A percentile compares a stretch with the other conserved stretches of the same genome.
phyloP scores from a whole-genome alignment of 64 coral and sea anemone genomes.

The Astreopora myriophthalma region DNA sequence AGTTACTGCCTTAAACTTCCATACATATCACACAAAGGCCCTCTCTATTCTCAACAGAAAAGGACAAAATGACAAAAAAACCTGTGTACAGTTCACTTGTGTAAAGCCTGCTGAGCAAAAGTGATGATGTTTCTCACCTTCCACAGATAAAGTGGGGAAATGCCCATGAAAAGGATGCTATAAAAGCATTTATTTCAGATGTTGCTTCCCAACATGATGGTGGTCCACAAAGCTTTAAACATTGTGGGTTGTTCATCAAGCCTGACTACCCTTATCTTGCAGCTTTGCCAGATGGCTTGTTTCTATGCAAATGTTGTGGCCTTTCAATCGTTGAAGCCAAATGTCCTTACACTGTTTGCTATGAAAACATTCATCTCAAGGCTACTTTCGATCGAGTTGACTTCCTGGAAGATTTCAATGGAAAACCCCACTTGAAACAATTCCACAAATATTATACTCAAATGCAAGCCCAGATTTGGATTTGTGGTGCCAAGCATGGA shows the following conservation, averaged over 20 bases:
- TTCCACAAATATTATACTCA: slow-evolving; percentile 57
- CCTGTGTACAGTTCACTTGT: slow-evolving; percentile 32
- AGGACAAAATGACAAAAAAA: slow-evolving; percentile 34
- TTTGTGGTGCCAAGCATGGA: neutral
- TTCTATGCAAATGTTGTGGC: slow-evolving; percentile 27
- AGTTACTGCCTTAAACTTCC: slow-evolving; percentile 67
- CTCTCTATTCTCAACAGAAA: slow-evolving; percentile 47
- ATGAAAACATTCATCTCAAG: neutral
- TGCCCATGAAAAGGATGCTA: slow-evolving; percentile 33
- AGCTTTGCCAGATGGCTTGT: slow-evolving; percentile 21
- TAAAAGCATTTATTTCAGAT: slow-evolving; percentile 50
- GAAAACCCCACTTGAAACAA: neutral
- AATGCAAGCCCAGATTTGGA: slow-evolving; percentile 58
- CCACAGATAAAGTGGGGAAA: slow-evolving; percentile 64
- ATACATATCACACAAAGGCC: slow-evolving; percentile 62
- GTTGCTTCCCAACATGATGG: slow-evolving; percentile 8
- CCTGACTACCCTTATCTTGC: slow-evolving; percentile 47
- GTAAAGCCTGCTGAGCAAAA: slow-evolving; percentile 8
- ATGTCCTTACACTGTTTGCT: slow-evolving; percentile 22
- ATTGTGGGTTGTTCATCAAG: slow-evolving; percentile 62
- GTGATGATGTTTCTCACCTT: slow-evolving; percentile 47
- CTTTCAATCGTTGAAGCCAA: slow-evolving; percentile 15
- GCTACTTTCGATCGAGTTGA: neutral
- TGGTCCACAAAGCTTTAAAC: slow-evolving; percentile 21
- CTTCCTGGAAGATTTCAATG: slow-evolving; percentile 54